Evolutionary conservation across 2,797 vertebrate species (phyloP).

Genomic region (Dermochelys coriacea): DNA sequence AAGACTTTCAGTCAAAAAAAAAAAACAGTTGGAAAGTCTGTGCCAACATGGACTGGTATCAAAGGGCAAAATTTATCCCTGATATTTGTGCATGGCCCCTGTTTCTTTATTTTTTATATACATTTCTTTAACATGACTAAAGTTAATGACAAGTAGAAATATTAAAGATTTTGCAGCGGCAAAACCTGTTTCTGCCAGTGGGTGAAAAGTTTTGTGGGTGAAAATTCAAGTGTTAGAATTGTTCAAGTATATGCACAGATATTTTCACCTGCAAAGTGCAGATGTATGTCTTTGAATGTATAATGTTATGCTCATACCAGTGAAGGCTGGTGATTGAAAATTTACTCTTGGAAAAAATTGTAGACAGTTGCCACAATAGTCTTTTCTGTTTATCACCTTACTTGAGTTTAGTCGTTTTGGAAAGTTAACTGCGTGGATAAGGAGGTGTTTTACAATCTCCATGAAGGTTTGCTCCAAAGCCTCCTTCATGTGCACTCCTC

Average conservation of each 20-base stretch:
- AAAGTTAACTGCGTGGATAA: neutral
- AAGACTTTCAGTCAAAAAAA: neutral
- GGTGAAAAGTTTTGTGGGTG: neutral
- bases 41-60: fast-evolving
- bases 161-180: conserved; percentile 8
- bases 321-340: conserved; percentile 22
- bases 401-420: neutral
- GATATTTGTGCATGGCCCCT: neutral
- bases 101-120: neutral
- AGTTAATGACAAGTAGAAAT: neutral
- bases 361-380: neutral
- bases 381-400: too few relatives aligned
- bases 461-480: neutral
- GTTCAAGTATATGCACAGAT: neutral
- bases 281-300: neutral
- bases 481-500: neutral
- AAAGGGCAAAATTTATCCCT: neutral
- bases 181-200: neutral
- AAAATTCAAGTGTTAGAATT: neutral
- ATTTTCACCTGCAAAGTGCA: conserved; percentile 29
- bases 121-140: neutral
- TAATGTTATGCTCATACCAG: neutral
- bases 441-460: neutral
- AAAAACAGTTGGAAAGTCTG: neutral
- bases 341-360: neutral